A percentile compares a stretch with the other conserved stretches of the same genome.
Conservation (phyloP, 2,113 vertebrate species). For the Heteronetta atricapilla region DNA sequence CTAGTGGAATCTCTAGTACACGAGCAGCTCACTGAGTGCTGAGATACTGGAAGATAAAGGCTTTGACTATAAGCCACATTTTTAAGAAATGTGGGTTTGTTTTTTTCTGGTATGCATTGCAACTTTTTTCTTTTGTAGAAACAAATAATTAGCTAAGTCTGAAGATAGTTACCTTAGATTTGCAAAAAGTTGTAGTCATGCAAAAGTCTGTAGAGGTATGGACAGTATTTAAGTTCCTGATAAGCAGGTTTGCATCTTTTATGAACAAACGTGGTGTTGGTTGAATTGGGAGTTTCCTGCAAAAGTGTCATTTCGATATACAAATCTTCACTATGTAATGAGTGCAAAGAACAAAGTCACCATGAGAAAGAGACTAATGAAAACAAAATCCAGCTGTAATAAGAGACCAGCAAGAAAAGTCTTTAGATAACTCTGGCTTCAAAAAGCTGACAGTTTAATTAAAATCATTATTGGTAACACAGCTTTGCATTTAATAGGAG, state of each 20-base stretch:
- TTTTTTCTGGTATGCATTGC: not conserved
- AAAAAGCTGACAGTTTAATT: constrained; percentile 72
- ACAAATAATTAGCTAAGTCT: not conserved
- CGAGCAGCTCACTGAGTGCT: not conserved
- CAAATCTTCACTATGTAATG: constrained; percentile 26
- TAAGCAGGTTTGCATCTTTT: constrained; percentile 13
- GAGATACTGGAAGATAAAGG: not conserved
- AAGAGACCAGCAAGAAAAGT: constrained; percentile 26
- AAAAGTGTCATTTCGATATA: constrained; percentile 55
- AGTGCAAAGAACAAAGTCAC: constrained; percentile 63
- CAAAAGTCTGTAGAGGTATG: not conserved
- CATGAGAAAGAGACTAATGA: constrained; percentile 51
- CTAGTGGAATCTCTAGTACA: not conserved
- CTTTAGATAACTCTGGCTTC: constrained; percentile 44
- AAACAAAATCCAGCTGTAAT: constrained; percentile 71
- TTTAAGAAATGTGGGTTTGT: not conserved
- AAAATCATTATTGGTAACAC: constrained; percentile 51
- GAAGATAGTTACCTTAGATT: not conserved
- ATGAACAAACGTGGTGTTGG: not conserved
- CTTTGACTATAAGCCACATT: fast-evolving
- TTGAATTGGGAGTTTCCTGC: constrained; percentile 8
- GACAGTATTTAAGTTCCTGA: not conserved
- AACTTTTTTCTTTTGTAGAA: not conserved
- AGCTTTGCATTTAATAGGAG: constrained; percentile 38
- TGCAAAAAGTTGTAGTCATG: not conserved